phyloP scores from a whole-genome alignment of 2,113 vertebrate species.

The Geothlypis trichas region DNA sequence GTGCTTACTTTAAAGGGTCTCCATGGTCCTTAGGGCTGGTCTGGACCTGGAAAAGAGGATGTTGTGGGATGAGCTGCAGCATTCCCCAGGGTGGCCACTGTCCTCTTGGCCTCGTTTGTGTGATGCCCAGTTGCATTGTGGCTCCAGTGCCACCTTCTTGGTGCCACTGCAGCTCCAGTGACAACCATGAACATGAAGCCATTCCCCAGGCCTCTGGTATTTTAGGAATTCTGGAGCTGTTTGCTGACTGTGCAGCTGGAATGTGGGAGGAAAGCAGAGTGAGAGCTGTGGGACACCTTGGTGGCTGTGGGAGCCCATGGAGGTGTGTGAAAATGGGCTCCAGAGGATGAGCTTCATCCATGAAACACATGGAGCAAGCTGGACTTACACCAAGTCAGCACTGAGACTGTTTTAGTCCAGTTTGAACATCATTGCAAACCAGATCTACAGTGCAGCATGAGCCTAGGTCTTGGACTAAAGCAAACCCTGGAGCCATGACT shows the following conservation, averaged over 20 bases:
- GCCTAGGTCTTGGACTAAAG: background rate
- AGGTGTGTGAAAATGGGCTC: background rate
- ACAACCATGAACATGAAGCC: background rate
- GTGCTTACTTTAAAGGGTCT: background rate
- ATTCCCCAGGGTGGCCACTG: fast-evolving
- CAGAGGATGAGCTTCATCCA: background rate
- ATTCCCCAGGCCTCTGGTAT: background rate
- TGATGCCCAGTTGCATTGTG: background rate
- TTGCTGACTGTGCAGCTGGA: background rate
- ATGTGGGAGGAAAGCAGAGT: background rate
- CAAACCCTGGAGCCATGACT: background rate
- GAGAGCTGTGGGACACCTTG: fast-evolving
- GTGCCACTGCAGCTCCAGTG: background rate
- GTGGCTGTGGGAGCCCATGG: background rate
- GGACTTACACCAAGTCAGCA: background rate
- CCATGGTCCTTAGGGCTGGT: background rate
- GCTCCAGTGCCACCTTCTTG: background rate
- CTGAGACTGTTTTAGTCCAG: background rate
- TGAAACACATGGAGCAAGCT: background rate
- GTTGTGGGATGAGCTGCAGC: fast-evolving
- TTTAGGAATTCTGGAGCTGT: background rate
- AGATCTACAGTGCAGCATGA: too few relatives aligned
- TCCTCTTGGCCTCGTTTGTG: fast-evolving
- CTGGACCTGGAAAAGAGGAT: background rate
- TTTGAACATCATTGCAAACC: background rate